Conservation (phyloP, 1,140 invertebrate genomes). For the Mactra quadrangularis region DNA sequence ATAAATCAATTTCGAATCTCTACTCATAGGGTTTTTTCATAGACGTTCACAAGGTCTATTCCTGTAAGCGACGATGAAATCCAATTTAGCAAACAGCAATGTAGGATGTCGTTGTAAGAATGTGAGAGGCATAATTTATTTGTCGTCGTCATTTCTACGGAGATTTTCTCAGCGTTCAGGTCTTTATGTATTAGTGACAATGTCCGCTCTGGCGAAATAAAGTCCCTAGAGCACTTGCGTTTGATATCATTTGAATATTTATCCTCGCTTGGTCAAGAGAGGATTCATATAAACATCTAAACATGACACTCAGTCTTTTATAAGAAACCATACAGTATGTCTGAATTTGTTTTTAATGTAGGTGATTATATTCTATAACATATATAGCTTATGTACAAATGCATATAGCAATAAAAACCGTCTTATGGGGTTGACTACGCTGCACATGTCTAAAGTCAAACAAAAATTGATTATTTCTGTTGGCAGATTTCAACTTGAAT, state of each 20-base stretch:
- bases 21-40: constrained; percentile 43
- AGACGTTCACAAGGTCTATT: constrained; percentile 16
- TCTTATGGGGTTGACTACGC: too few relatives aligned
- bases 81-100: constrained; percentile 56
- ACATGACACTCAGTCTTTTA: too few relatives aligned
- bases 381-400: too few relatives aligned
- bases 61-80: constrained; percentile 53
- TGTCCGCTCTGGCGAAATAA: constrained; percentile 76
- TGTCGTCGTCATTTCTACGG: constrained; percentile 67
- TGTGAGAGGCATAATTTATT: constrained; percentile 65
- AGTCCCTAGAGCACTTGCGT: constrained; percentile 60
- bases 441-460: too few relatives aligned
- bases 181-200: constrained; percentile 78
- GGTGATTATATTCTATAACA: too few relatives aligned
- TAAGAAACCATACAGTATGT: too few relatives aligned
- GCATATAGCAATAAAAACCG: too few relatives aligned
- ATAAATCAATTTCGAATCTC: constrained; percentile 62
- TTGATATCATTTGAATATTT: constrained; percentile 9
- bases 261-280: too few relatives aligned
- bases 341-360: too few relatives aligned
- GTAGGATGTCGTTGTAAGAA: constrained; percentile 56
- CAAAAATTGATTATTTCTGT: too few relatives aligned
- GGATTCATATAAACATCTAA: too few relatives aligned
- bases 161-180: constrained; percentile 47
- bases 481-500: too few relatives aligned